Base-by-base conservation (phyloP, 2,797 vertebrate genomes). In the Yasuhikotakia modesta region DNA sequence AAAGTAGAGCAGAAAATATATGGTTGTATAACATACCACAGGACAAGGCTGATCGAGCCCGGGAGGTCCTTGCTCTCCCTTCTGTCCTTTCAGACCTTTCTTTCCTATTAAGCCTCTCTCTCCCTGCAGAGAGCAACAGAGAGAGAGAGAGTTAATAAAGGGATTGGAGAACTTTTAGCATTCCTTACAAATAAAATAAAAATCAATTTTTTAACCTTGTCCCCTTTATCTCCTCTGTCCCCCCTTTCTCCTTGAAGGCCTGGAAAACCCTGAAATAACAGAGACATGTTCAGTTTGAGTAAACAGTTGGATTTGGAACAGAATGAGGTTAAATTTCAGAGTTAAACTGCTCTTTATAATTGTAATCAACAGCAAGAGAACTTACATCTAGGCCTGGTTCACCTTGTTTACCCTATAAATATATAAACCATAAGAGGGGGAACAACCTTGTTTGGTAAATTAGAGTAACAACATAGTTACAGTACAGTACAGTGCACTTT, bases 21-120 rank as follows among this genome's bases (percentile, higher is more conserved):
- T 10, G 27, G 16, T 16, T 50, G 67, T 0, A 21, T 55, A 6
- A 93, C 95, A 0, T 95, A 98, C 97, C 96, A 98, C 96, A 12
- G 97, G 97, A 91, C 97, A 98, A 0, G 97, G 97, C 88, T 98
- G 96, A 85, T 98, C 97, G 86, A 98, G 90, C 64, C 97, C 96
- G 0, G 97, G 97, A 0, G 96, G 96, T 35, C 97, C 97, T 4
- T 97, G 97, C 46, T 98, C 97, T 72, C 97, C 97, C 81, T 98
- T 98, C 86, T 95, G 94, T 73, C 97, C 97, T 88, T 97, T 98
- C 57, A 95, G 92, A 78, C 97, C 97, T 90, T 94, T 96, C 86
- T 95, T 94, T 24, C 97, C 96, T 0, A 94, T 92, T 0, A 91
- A 71, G 70, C 97, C 96, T 87, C 96, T 91, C 78, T 98, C 96